Evolutionary conservation across 1,140 invertebrate genomes (phyloP), one percentile per base, ranked within the genome.

Genomic region (Calliopsis andreniformis): DNA sequence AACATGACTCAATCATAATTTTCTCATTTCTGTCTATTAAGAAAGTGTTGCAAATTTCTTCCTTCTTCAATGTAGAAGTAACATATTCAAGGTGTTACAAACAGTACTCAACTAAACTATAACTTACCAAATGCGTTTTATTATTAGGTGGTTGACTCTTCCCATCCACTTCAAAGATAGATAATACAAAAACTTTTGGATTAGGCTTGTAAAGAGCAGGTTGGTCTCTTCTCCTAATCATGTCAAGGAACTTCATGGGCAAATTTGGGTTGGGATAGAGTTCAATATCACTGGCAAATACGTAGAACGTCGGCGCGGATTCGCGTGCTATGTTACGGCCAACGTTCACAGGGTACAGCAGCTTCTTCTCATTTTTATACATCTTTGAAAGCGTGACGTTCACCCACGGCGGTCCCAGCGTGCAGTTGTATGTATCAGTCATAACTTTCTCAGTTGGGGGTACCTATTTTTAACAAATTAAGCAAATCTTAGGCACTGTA

Each of bases 261-360:
- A 97, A 88, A 83, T 95, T 94, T 16, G 96, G 95, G 92, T 95
- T 97, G 18, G 97, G 97, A 90, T 97, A 97, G 47, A 98, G 93
- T 89, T 98, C 97, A 79, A 97, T 97, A 88, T 98, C 97, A 16
- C 96, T 97, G 7, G 97, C 95, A 71, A 98, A 93, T 45, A 98
- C 94, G 89, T 95, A 97, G 88, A 97, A 94, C 16, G 97, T 98
- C 28, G 95, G 91, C 10, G 97, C 95, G 10, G 95, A 94, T 85
- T 97, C 96, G 12, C 97, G 93, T 0, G 97, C 97, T 16, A 98
- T 94, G 87, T 98, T 98, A 12, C 97, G 92, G 0, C 96, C 97
- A 1, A 98, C 96, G 87, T 98, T 98, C 16, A 98, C 96, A 0
- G 97, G 97, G 89, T 98, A 98, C 0, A 97, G 88, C 0, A 98